Conservation (phyloP, 1,140 invertebrate genomes). For the Lordiphosa clarofinis region DNA sequence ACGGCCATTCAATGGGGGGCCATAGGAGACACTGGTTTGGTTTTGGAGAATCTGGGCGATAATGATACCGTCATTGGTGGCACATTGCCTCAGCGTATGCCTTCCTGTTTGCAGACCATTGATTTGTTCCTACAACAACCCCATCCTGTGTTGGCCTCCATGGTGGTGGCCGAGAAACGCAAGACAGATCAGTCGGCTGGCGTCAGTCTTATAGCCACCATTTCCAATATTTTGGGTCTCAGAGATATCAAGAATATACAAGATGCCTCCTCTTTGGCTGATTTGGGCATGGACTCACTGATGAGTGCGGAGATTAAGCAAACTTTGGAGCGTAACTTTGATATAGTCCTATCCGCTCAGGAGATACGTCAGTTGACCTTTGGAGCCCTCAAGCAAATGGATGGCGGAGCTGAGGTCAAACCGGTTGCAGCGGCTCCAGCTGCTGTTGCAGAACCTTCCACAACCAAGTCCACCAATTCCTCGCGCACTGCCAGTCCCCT, state of each 20-base stretch:
- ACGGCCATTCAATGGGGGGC: slow-evolving; percentile 98
- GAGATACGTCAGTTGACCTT: slow-evolving; percentile 93
- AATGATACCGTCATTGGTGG: slow-evolving; percentile 96
- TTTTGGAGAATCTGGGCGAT: slow-evolving; percentile 91
- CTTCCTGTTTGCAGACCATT: slow-evolving; percentile 91
- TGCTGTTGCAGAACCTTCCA: slow-evolving; percentile 28
- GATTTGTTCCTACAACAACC: slow-evolving; percentile 93
- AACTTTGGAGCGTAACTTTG: slow-evolving; percentile 94
- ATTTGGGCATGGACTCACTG: slow-evolving; percentile 97
- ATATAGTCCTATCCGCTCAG: slow-evolving; percentile 91
- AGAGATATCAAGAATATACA: slow-evolving; percentile 91
- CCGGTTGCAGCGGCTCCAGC: slow-evolving; percentile 39
- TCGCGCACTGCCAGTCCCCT: slow-evolving; percentile 49
- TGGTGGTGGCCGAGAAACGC: slow-evolving; percentile 89
- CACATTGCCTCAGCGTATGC: slow-evolving; percentile 94
- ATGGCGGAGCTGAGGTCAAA: slow-evolving; percentile 72
- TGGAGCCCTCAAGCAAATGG: slow-evolving; percentile 85
- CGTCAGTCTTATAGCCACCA: slow-evolving; percentile 85
- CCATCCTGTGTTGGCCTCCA: slow-evolving; percentile 90
- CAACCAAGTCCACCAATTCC: slow-evolving; percentile 40
- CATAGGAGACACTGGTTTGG: slow-evolving; percentile 96
- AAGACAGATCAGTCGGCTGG: slow-evolving; percentile 80
- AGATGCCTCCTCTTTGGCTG: slow-evolving; percentile 87
- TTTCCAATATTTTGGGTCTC: slow-evolving; percentile 91
- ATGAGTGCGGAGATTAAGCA: slow-evolving; percentile 99